Conservation (phyloP, 1,140 invertebrate species). For the Polypedilum pembai region DNA sequence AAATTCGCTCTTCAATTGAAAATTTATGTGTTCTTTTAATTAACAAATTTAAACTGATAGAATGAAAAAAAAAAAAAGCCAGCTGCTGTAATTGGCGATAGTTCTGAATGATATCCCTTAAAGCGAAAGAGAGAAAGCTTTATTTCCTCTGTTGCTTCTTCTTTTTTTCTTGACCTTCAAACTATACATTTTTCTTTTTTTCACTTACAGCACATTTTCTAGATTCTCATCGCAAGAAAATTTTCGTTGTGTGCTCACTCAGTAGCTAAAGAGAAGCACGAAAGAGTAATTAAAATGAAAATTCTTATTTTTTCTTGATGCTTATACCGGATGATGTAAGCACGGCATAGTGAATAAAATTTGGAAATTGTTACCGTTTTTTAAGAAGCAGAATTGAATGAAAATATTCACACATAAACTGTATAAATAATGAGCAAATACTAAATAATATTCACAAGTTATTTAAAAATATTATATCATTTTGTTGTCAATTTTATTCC, state of each 20-base stretch:
- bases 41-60: not conserved
- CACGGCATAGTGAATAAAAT: not conserved
- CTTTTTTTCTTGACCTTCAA: not conserved
- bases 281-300: slow-evolving; percentile 14
- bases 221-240: slow-evolving; percentile 8
- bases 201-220: not conserved
- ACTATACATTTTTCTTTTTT: slow-evolving; percentile 2
- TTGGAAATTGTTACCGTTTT: not conserved
- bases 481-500: no score
- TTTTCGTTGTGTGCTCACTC: not conserved
- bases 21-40: not conserved
- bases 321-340: slow-evolving; percentile 6
- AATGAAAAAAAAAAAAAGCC: not conserved
- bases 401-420: not conserved
- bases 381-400: not conserved
- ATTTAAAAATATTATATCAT: not conserved
- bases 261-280: slow-evolving; percentile 5
- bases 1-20: not conserved
- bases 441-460: not conserved
- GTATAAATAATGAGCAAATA: not conserved
- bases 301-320: not conserved
- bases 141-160: not conserved
- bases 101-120: not conserved
- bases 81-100: not conserved
- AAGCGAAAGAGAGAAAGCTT: not conserved